Evolutionary conservation across 2,797 vertebrate species (phyloP).

Genomic region (Paramormyrops hopkinsi): DNA sequence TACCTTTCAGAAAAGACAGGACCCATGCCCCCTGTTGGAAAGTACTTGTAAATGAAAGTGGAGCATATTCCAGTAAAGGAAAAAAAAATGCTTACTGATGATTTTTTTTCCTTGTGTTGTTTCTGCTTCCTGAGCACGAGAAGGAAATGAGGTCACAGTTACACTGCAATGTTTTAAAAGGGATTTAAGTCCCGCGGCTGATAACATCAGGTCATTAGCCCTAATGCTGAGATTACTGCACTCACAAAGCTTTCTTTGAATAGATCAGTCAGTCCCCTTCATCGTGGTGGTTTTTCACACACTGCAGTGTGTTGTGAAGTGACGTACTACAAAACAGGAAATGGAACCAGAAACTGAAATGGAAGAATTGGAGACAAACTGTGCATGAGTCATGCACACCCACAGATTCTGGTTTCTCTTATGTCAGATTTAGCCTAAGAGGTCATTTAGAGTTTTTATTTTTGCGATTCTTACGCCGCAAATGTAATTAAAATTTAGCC

Average conservation of each 20-base stretch:
- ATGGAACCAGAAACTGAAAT: neutral
- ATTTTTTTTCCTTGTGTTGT: neutral
- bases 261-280: neutral
- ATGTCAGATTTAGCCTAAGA: neutral
- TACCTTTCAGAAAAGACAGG: constrained; percentile 25
- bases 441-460: neutral
- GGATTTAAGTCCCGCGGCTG: neutral
- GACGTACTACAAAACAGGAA: neutral
- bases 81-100: constrained; percentile 21
- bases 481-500: constrained; percentile 13
- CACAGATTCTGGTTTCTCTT: neutral
- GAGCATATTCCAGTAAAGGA: constrained; percentile 24
- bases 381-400: neutral
- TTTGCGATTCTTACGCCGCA: neutral
- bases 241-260: neutral
- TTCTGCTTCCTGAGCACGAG: neutral
- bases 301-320: neutral
- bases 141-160: neutral
- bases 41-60: constrained; percentile 32
- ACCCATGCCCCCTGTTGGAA: constrained; percentile 31
- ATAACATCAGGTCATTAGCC: neutral
- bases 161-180: neutral
- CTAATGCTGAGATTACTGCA: neutral
- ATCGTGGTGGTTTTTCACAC: neutral
- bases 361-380: neutral